Conservation (phyloP, 1,140 invertebrate species). For the Zaprionus lachaisei region DNA sequence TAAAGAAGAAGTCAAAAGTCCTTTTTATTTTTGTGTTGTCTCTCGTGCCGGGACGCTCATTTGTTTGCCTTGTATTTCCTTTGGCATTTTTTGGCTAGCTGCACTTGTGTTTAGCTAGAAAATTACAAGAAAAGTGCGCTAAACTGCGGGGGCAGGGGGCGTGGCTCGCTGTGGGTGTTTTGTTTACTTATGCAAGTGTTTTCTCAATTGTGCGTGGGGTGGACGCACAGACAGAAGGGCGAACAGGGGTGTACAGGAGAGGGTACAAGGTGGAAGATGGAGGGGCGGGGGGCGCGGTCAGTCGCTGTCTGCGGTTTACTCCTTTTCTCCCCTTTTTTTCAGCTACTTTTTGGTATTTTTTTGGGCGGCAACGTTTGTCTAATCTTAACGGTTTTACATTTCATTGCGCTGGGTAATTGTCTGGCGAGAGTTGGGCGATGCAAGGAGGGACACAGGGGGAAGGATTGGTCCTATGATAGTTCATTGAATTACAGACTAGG, state of each 20-base stretch:
- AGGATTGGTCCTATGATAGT: constrained; percentile 26
- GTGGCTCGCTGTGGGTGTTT: constrained; percentile 50
- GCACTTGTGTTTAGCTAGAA: constrained; percentile 73
- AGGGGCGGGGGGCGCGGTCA: neutral
- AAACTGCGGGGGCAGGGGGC: constrained; percentile 32
- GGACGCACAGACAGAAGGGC: constrained; percentile 8
- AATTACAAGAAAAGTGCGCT: constrained; percentile 80
- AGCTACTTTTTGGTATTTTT: constrained; percentile 13
- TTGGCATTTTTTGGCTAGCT: constrained; percentile 28
- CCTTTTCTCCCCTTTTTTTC: constrained; percentile 14
- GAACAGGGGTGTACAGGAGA: neutral
- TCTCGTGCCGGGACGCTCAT: constrained; percentile 58
- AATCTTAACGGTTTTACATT: constrained; percentile 83
- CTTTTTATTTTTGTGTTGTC: constrained; percentile 42
- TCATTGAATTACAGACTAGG: constrained; percentile 57
- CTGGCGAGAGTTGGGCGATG: constrained; percentile 4
- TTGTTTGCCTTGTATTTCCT: constrained; percentile 74
- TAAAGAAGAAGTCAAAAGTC: constrained; percentile 80
- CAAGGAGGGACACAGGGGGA: too few species aligned
- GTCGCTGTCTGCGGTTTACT: constrained; percentile 67
- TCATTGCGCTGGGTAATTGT: constrained; percentile 75
- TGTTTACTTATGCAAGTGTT: constrained; percentile 82
- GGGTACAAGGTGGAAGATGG: too few species aligned
- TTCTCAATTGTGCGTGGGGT: constrained; percentile 75
- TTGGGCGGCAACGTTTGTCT: constrained; percentile 63